Evolutionary conservation across 2,888 invertebrate genomes (phyloP).

Genomic region (Acrobasis suavella): DNA sequence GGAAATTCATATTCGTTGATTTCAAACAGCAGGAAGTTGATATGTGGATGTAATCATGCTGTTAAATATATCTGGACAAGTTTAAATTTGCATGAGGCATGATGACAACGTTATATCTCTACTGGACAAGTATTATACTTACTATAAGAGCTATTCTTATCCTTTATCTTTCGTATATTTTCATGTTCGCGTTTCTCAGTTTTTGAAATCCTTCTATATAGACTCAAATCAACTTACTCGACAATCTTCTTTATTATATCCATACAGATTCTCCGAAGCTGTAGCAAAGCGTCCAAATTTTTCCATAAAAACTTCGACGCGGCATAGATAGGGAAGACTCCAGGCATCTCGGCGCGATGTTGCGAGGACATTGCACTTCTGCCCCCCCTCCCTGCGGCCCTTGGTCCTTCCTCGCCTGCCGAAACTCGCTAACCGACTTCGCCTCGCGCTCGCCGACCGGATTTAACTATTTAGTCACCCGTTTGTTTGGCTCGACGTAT

Average conservation of each 20-base stretch:
- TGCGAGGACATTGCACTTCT: slow-evolving; percentile 82
- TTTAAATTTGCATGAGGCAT: too few relatives aligned
- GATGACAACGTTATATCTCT: too few relatives aligned
- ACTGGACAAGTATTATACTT: too few relatives aligned
- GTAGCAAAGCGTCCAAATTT: slow-evolving; percentile 37
- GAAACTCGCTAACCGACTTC: slow-evolving; percentile 74
- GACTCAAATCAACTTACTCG: background rate
- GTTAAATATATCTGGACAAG: too few relatives aligned
- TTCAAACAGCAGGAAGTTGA: too few relatives aligned
- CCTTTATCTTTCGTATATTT: too few relatives aligned
- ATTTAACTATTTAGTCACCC: slow-evolving; percentile 73
- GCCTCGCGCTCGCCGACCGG: slow-evolving; percentile 62
- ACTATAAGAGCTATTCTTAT: too few relatives aligned
- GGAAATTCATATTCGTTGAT: too few relatives aligned
- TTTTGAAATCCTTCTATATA: background rate
- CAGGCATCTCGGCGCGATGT: slow-evolving; percentile 71
- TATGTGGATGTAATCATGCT: too few relatives aligned
- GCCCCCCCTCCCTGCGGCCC: slow-evolving; percentile 51
- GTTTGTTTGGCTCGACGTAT: slow-evolving; percentile 27
- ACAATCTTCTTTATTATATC: slow-evolving; percentile 7
- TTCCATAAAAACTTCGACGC: slow-evolving; percentile 56
- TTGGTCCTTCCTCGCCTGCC: slow-evolving; percentile 71
- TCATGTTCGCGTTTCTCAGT: too few relatives aligned
- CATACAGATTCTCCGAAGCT: slow-evolving; percentile 20
- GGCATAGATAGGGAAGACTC: slow-evolving; percentile 53